Evolutionary conservation across 2,113 vertebrate species (phyloP), one percentile per base, ranked within the genome.

Genomic region (Rhynchopsitta pachyrhyncha): DNA sequence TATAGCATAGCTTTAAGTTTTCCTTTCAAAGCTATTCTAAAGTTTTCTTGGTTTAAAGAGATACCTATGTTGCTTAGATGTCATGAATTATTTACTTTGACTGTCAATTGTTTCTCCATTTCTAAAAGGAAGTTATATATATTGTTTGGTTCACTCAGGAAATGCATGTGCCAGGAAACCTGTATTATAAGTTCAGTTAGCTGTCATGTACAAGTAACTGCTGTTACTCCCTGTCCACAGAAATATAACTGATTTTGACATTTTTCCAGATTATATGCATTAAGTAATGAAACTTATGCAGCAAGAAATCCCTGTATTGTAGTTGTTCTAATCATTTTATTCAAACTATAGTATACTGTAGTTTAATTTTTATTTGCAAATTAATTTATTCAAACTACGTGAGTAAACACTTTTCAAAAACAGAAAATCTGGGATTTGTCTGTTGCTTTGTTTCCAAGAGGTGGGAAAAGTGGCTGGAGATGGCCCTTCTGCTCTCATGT

Each of bases 341-440:
- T 97, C 97, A 86, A 91, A 94, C 94, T 97, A 95, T 98, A 96
- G 96, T 95, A 95, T 91, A 97, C 97, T 98, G 97, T 98, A 98
- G 98, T 97, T 96, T 98, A 97, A 98, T 98, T 98, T 98, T 98
- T 98, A 98, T 98, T 98, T 98, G 97, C 97, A 97, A 98, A 98
- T 96, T 98, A 98, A 98, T 98, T 98, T 98, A 98, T 98, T 98
- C 97, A 96, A 97, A 97, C 87, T 94, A 96, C 16, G 75, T 96
- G 97, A 98, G 97, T 97, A 98, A 98, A 98, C 96, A 97, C 96
- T 98, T 98, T 97, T 97, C 97, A 97, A 98, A 96, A 98, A 97
- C 88, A 96, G 95, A 86, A 80, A 53, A 66, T 63, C 78, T 93
- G 94, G 95, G 93, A 86, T 94, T 90, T 90, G 95, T 97, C 90